A percentile compares a stretch with the other conserved stretches of the same genome.
These are phyloP conservation scores for Cephus nigrinus DNA, from an alignment of 2,888 invertebrate species.

Conservation along the genomic window DNA sequence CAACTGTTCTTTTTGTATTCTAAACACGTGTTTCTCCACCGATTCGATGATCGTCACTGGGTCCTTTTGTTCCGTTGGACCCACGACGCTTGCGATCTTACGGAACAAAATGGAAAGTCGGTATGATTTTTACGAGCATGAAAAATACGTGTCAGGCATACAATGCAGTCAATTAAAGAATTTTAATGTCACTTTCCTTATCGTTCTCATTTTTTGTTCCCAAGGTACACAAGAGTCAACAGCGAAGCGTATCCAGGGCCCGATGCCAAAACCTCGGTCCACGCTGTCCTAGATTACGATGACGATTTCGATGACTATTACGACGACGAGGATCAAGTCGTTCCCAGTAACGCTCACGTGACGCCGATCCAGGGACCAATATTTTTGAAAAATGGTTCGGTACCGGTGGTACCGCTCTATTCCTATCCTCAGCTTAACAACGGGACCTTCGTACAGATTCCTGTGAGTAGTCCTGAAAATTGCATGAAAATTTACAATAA, in stretches of 20 bases:
- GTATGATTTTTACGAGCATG: not conserved
- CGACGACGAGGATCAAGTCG: constrained; percentile 66
- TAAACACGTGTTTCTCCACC: not conserved
- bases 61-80: not conserved
- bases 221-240: constrained; percentile 61
- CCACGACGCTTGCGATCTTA: not conserved
- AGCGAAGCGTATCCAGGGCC: constrained; percentile 49
- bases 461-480: constrained; percentile 74
- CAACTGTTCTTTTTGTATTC: not conserved
- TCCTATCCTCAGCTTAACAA: constrained; percentile 88
- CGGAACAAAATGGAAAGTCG: not conserved
- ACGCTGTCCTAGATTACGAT: constrained; percentile 78
- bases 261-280: constrained; percentile 73
- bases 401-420: constrained; percentile 88
- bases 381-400: constrained; percentile 83
- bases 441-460: constrained; percentile 89
- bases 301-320: constrained; percentile 74
- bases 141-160: not conserved
- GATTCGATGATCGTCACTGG: not conserved
- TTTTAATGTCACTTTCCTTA: not conserved
- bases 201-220: not conserved
- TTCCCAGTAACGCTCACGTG: constrained; percentile 71
- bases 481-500: not conserved
- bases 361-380: constrained; percentile 92
- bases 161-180: not conserved